A percentile compares a stretch with the other conserved stretches of the same genome.
Evolutionary conservation across 64 coral and sea anemone genomes (phyloP).

Genomic region (Catalaphyllia jardinei): DNA sequence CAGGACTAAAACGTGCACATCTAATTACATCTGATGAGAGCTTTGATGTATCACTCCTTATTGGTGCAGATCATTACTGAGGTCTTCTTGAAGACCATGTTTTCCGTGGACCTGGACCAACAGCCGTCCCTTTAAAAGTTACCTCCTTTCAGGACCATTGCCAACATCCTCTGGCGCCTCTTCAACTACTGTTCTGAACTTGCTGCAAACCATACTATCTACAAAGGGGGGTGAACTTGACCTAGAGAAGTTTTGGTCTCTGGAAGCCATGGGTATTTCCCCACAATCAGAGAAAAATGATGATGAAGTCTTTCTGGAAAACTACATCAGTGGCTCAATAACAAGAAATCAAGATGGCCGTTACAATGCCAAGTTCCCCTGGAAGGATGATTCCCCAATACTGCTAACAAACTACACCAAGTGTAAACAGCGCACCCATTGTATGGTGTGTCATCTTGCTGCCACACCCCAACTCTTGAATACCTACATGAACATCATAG

Average conservation of each 20-base stretch:
- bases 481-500: conserved; percentile 39
- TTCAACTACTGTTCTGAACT: conserved; percentile 20
- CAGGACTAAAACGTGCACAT: conserved; percentile 49
- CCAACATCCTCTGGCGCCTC: background rate
- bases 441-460: conserved; percentile 27
- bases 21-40: conserved; percentile 48
- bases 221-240: conserved; percentile 26
- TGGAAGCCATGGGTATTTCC: conserved; percentile 38
- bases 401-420: conserved; percentile 42
- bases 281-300: background rate
- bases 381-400: conserved; percentile 51
- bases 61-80: conserved; percentile 62
- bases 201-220: conserved; percentile 3
- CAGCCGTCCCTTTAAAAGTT: conserved; percentile 1
- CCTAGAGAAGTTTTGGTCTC: conserved; percentile 31
- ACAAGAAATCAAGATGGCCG: conserved; percentile 44
- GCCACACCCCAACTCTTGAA: conserved; percentile 30
- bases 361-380: conserved; percentile 61
- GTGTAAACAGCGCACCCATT: conserved; percentile 24
- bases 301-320: conserved; percentile 28
- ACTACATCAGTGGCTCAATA: conserved; percentile 38
- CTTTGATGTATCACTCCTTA: conserved; percentile 42
- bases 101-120: conserved; percentile 22
- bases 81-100: conserved; percentile 39
- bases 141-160: background rate